phyloP scores from a whole-genome alignment of 2,797 vertebrate species.

The Enteromius trimaculatus region DNA sequence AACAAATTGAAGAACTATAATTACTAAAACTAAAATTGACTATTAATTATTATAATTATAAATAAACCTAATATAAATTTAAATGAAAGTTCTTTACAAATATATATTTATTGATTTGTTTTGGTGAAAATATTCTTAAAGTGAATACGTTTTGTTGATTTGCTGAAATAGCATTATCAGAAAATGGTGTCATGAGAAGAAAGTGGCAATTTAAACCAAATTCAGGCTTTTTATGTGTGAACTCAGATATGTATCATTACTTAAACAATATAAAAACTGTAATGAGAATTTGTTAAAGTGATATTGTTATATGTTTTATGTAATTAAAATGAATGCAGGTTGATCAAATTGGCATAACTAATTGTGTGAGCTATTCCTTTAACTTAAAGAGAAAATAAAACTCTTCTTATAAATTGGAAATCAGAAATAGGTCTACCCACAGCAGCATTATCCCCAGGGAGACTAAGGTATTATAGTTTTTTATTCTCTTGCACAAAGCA shows the following conservation, averaged over 20 bases:
- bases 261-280: no score
- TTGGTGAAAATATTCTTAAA: no score
- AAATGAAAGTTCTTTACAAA: no score
- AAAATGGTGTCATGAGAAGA: no score
- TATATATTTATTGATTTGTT: no score
- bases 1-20: neutral
- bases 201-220: neutral
- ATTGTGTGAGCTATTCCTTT: neutral
- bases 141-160: no score
- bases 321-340: neutral
- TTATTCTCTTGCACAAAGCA: slow-evolving; percentile 8
- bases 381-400: neutral
- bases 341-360: neutral
- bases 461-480: neutral
- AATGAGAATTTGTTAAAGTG: no score
- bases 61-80: neutral
- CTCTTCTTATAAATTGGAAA: neutral
- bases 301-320: no score
- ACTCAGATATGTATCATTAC: neutral
- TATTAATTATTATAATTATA: neutral
- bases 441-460: neutral
- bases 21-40: neutral
- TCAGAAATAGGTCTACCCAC: neutral
- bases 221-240: no score
- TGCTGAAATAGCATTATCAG: no score